Percentiles rank a stretch among this genome's conserved stretches.
Evolutionary conservation across 1,140 invertebrate species (phyloP).

Genomic region (Pygmarrhopalites habei): DNA sequence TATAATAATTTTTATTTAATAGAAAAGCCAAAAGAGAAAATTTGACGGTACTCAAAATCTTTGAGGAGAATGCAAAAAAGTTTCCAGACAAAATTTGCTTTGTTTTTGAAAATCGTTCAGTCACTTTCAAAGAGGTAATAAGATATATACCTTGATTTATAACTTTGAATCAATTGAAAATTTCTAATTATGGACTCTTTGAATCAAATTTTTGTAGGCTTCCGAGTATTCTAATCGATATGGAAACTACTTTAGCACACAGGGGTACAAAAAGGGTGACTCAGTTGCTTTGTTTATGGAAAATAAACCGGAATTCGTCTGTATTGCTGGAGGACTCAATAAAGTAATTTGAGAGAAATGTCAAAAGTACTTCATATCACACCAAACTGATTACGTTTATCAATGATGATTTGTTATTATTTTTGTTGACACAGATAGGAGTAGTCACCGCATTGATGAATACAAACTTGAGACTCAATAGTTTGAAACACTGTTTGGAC

Average conservation of each 20-base stretch:
- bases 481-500: constrained; percentile 56
- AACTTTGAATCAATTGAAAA: too few relatives aligned
- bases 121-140: constrained; percentile 56
- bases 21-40: constrained; percentile 40
- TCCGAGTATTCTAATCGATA: constrained; percentile 55
- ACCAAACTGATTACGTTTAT: too few relatives aligned
- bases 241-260: constrained; percentile 51
- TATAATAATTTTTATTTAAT: too few relatives aligned
- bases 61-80: constrained; percentile 59
- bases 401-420: too few relatives aligned
- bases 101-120: constrained; percentile 65
- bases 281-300: constrained; percentile 62
- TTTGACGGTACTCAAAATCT: constrained; percentile 49
- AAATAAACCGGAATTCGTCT: constrained; percentile 56
- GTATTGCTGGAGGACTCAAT: constrained; percentile 58
- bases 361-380: too few relatives aligned
- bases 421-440: constrained; percentile 52
- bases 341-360: too few relatives aligned
- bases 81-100: constrained; percentile 73
- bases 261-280: constrained; percentile 54
- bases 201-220: not conserved
- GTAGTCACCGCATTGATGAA: constrained; percentile 63
- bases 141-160: too few relatives aligned
- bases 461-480: constrained; percentile 55
- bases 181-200: not conserved